Evolutionary conservation across 2,888 invertebrate genomes (phyloP), one percentile per base, ranked within the genome.

Genomic region (Strigamia transsilvanica): DNA sequence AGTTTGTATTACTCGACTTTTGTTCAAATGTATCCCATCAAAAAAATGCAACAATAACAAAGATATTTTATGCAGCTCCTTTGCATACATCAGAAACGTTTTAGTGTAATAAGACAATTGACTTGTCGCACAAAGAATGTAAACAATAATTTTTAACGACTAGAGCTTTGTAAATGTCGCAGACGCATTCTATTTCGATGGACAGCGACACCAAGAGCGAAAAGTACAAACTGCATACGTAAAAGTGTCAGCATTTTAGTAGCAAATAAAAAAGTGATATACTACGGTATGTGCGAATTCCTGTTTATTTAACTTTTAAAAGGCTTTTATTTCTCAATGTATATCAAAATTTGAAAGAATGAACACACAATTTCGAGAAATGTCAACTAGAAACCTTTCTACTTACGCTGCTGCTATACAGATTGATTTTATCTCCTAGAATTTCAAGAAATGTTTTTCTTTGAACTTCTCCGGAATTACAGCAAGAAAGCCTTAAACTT

Each of bases 31-130:
- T 38, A 38, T 38, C 38, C 0, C 12, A 46, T 12, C 46, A 46
- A 46, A 46, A n/a, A 46, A 13, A 46, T 9, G 12, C 15, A 9
- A 12, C 46, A 46, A 46, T 46, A n/a, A n/a, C 15, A 13, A n/a
- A 46, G 46, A 13, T 46, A n/a, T n/a, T n/a, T 42, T 13, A n/a
- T n/a, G 13, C 46, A n/a, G 46, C 46, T 38, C 6, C 38, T 6
- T 38, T 38, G 46, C n/a, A 46, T 46, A n/a, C n/a, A 46, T n/a
- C 13, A 46, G 46, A 46, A 46, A 46, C 46, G n/a, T 46, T 46
- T 46, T 46, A 46, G 46, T 46, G 46, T n/a, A 46, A 46, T 46
- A 46, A 46, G 46, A 46, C 46, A 46, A 46, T 46, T 46, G 46
- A 46, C 46, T 46, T 46, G 46, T 46, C 46, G 46, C 46, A 46